Percentiles rank a stretch among this genome's conserved stretches.
These are phyloP conservation scores for Dryococelus australis DNA, from an alignment of 2,888 invertebrate genomes.

Conservation along the genomic window DNA sequence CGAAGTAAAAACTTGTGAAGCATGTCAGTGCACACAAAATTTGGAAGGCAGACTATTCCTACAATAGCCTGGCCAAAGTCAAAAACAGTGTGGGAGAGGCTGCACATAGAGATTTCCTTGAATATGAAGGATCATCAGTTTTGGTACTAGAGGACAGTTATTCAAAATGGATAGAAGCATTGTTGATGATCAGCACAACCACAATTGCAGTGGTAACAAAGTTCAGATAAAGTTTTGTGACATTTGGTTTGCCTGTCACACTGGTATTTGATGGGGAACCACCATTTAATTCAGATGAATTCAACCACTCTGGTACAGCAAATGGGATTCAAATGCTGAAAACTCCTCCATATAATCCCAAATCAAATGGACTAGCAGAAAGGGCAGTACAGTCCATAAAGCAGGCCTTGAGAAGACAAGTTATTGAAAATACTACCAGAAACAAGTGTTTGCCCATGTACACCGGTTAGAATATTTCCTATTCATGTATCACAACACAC, in stretches of 20 bases:
- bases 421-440: not conserved
- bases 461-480: constrained; percentile 23
- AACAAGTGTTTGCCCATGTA: not conserved
- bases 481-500: constrained; percentile 23
- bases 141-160: constrained; percentile 32
- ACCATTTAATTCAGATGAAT: constrained; percentile 13
- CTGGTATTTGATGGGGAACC: constrained; percentile 33
- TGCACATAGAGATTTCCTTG: constrained; percentile 36
- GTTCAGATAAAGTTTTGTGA: constrained; percentile 22
- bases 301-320: not conserved
- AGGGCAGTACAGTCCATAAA: constrained; percentile 35
- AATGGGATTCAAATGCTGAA: constrained; percentile 30
- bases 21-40: not conserved
- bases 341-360: constrained; percentile 32
- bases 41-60: not conserved
- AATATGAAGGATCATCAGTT: not conserved
- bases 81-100: constrained; percentile 18
- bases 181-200: constrained; percentile 18
- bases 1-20: not conserved
- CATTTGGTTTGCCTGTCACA: constrained; percentile 29
- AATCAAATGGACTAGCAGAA: constrained; percentile 37
- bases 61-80: constrained; percentile 28
- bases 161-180: constrained; percentile 34
- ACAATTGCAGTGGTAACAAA: not conserved
- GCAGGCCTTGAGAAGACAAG: not conserved